Evolutionary conservation across 2,797 vertebrate species (phyloP).

Genomic region (Cirrhinus mrigala): DNA sequence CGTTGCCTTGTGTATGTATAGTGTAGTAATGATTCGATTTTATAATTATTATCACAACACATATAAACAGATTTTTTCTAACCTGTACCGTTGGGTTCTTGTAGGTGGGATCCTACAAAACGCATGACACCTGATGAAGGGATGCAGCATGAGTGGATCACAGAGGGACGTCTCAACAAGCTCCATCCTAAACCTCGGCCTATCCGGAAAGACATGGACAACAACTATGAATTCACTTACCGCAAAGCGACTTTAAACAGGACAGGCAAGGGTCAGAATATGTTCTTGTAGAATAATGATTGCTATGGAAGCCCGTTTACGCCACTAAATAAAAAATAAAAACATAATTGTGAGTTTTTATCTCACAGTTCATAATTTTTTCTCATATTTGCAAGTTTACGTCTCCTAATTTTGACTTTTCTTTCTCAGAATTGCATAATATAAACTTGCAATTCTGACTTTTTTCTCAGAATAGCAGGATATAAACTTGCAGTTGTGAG

Average conservation of each 20-base stretch:
- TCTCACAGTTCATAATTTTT: too few relatives aligned
- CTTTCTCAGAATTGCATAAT: too few relatives aligned
- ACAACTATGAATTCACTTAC: slow-evolving; percentile 61
- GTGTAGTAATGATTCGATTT: slow-evolving; percentile 46
- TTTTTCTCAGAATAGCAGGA: too few relatives aligned
- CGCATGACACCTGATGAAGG: slow-evolving; percentile 93
- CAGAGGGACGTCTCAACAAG: slow-evolving; percentile 83
- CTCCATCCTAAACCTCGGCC: slow-evolving; percentile 73
- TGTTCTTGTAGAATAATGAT: neutral
- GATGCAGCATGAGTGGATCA: slow-evolving; percentile 90
- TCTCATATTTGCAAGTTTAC: too few relatives aligned
- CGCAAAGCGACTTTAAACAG: slow-evolving; percentile 66
- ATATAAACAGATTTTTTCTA: neutral
- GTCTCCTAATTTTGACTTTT: too few relatives aligned
- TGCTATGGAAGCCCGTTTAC: neutral
- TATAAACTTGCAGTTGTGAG: too few relatives aligned
- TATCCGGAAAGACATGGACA: slow-evolving; percentile 77
- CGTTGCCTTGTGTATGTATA: slow-evolving; percentile 87
- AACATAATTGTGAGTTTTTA: too few relatives aligned
- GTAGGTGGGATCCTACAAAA: slow-evolving; percentile 88
- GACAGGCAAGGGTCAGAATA: slow-evolving; percentile 62
- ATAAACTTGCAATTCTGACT: too few relatives aligned
- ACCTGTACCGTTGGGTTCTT: neutral
- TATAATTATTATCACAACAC: neutral
- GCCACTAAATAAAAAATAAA: too few relatives aligned